Conservation (phyloP, 2,888 invertebrate genomes). For the Euproctis similis region DNA sequence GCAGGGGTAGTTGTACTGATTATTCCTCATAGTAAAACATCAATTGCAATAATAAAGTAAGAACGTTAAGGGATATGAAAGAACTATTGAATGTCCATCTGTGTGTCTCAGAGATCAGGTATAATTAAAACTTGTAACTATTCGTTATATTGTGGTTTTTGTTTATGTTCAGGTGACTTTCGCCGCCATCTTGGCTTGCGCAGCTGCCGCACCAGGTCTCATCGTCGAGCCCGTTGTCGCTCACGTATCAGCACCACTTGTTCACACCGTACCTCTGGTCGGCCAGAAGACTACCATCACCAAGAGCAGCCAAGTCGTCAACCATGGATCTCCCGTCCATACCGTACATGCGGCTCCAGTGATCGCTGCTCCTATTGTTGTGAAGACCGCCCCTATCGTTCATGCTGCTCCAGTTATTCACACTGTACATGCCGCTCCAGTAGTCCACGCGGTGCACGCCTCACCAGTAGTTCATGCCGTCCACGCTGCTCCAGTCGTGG, state of each 20-base stretch:
- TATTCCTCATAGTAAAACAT: background rate
- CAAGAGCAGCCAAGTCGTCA: conserved; percentile 64
- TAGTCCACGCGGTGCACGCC: conserved; percentile 36
- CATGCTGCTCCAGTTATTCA: conserved; percentile 33
- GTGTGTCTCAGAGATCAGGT: too few species aligned
- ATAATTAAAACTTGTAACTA: too few species aligned
- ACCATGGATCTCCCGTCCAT: conserved; percentile 52
- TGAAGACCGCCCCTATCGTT: conserved; percentile 36
- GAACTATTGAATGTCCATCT: too few species aligned
- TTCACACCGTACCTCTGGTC: conserved; percentile 51
- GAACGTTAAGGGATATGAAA: background rate
- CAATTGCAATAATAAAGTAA: background rate
- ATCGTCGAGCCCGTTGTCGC: conserved; percentile 51
- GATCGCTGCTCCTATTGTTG: conserved; percentile 36
- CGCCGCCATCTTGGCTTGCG: conserved; percentile 67
- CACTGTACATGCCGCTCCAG: conserved; percentile 44
- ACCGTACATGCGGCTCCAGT: conserved; percentile 34
- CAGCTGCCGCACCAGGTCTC: conserved; percentile 63
- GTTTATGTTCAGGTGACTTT: conserved; percentile 71
- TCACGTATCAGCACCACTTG: conserved; percentile 46
- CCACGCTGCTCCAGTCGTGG: conserved; percentile 55
- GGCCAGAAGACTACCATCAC: conserved; percentile 61
- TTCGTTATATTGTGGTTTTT: too few species aligned
- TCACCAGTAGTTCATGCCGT: conserved; percentile 34
- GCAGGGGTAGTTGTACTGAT: too few species aligned